These are phyloP conservation scores for Alces alces DNA, from an alignment of 2,113 vertebrate species.

Conservation along the genomic window DNA sequence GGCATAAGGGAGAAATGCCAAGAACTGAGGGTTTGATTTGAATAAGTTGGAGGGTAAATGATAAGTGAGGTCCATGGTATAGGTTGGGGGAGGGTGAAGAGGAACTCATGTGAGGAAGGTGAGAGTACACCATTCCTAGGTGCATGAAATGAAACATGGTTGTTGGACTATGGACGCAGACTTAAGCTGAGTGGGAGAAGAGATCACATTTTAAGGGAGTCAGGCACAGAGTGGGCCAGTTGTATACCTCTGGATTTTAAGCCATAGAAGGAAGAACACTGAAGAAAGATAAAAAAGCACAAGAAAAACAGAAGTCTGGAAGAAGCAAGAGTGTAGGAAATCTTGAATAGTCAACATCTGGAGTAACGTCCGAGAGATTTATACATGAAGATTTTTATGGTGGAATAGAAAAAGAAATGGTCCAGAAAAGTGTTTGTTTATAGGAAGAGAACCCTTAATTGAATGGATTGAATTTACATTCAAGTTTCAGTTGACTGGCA, in stretches of 20 bases:
- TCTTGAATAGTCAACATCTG: not conserved
- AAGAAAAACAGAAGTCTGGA: not conserved
- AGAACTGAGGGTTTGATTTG: not conserved
- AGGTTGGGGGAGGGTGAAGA: accelerated
- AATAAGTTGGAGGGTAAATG: not conserved
- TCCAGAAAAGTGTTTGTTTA: not conserved
- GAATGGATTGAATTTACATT: not conserved
- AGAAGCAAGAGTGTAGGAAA: not conserved
- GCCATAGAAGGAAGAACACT: not conserved
- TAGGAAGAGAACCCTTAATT: not conserved
- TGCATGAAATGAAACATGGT: not conserved
- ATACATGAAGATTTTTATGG: not conserved
- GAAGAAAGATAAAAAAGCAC: not conserved
- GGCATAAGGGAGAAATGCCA: not conserved
- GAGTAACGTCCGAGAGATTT: not conserved
- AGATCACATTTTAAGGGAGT: not conserved
- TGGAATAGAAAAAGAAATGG: not conserved
- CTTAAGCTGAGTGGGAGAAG: not conserved
- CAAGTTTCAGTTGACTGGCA: not conserved
- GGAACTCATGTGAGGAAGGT: not conserved
- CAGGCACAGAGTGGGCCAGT: not conserved
- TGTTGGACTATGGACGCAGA: not conserved
- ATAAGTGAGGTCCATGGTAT: not conserved
- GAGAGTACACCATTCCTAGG: not conserved
- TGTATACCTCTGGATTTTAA: not conserved